A percentile compares a stretch with the other conserved stretches of the same genome.
Evolutionary conservation across 1,140 invertebrate genomes (phyloP).

Genomic region (Magallana angulata): DNA sequence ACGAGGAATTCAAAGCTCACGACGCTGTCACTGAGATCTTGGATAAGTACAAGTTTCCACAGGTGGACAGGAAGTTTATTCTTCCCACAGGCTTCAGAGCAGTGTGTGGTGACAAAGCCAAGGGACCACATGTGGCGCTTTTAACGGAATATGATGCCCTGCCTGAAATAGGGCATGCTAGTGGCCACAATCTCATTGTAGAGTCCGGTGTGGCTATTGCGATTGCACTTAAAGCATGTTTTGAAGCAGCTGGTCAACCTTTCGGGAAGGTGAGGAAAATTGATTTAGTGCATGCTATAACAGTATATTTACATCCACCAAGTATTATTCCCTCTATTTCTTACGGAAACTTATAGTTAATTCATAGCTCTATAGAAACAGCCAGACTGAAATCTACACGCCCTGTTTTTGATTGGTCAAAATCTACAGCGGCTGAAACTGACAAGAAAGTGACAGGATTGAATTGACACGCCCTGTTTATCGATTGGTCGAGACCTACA

Average conservation of each 20-base stretch:
- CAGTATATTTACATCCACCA: not conserved
- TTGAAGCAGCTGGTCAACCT: conserved; percentile 51
- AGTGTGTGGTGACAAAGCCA: conserved; percentile 46
- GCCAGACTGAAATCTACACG: too few species aligned
- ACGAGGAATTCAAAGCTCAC: conserved; percentile 67
- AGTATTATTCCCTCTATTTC: too few species aligned
- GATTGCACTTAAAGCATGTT: conserved; percentile 67
- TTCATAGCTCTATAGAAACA: too few species aligned
- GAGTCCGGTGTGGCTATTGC: conserved; percentile 71
- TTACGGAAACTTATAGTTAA: too few species aligned
- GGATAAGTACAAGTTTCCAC: conserved; percentile 65
- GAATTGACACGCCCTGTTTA: too few species aligned
- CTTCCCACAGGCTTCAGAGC: conserved; percentile 68
- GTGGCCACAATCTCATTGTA: conserved; percentile 77
- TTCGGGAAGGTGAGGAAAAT: not conserved
- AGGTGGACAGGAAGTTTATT: conserved; percentile 61
- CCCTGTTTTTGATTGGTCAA: too few species aligned
- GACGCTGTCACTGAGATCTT: conserved; percentile 63
- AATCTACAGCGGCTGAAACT: too few species aligned
- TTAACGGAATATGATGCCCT: conserved; percentile 77
- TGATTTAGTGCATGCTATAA: not conserved
- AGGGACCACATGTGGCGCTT: conserved; percentile 69
- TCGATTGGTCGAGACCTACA: too few species aligned
- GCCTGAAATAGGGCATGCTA: conserved; percentile 75
- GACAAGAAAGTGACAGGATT: too few species aligned